Evolutionary conservation across 2,888 invertebrate genomes (phyloP).

Genomic region (Chrysomela aeneicollis): DNA sequence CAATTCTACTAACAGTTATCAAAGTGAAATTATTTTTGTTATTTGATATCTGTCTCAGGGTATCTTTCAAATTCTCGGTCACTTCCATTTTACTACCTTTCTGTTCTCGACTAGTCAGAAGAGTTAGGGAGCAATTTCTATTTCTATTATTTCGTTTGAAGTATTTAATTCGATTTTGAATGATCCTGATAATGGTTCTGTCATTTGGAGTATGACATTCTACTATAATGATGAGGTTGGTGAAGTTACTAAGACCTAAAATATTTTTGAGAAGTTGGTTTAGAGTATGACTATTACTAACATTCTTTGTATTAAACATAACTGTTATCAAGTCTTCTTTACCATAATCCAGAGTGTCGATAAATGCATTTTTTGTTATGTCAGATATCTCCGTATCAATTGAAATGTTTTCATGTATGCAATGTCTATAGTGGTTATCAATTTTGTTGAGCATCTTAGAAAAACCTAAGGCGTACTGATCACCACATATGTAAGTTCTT

Average conservation of each 20-base stretch:
- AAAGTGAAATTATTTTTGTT: neutral
- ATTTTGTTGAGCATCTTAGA: neutral
- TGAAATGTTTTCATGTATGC: neutral
- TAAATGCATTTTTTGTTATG: too few relatives aligned
- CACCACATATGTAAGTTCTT: slow-evolving; percentile 1
- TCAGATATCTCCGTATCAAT: neutral
- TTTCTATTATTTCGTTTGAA: neutral
- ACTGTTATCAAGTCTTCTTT: neutral
- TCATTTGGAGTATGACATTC: neutral
- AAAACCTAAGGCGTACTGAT: neutral
- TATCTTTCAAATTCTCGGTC: neutral
- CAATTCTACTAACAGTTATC: neutral
- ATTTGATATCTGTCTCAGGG: neutral
- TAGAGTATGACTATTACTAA: neutral
- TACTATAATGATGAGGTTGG: neutral
- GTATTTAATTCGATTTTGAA: neutral
- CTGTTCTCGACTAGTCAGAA: neutral
- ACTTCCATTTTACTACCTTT: neutral
- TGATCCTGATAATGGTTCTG: neutral
- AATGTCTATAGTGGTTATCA: neutral
- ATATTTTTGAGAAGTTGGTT: neutral
- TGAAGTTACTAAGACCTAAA: neutral
- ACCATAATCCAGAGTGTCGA: too few relatives aligned
- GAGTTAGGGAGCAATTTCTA: neutral
- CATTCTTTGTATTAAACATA: too few relatives aligned